Evolutionary conservation across 2,888 invertebrate genomes (phyloP), one percentile per base, ranked within the genome.

Genomic region (Xylophagus ater): DNA sequence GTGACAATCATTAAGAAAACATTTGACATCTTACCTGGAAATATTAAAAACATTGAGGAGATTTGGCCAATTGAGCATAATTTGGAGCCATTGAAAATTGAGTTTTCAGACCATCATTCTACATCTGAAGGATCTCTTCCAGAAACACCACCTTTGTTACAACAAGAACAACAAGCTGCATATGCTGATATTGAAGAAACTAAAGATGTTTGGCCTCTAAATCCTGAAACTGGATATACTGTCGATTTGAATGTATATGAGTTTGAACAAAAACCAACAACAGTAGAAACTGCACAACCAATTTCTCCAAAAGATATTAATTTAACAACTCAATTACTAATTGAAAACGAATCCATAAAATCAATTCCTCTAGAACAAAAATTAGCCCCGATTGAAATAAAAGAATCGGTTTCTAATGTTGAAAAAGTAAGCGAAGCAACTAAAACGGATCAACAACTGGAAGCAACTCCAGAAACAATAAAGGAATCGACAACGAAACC

Each of bases 11-110:
- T n/a, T n/a, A n/a, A n/a, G n/a, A n/a, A 19, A 40, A 40, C 37
- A 20, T 28, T 28, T 25, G 18, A 20, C 26, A 20, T 26, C 36
- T 25, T 28, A 37, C 19, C 34, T 25, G 4, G 28, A 38, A 40
- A 41, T 25, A 13, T 28, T 34, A 39, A 43, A 34, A 31, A 64
- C 45, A 55, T 65, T 37, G 44, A 51, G 28, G 55, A 61, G 17
- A 64, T 65, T 49, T 65, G 65, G 65, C 65, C 65, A 32, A 40
- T 50, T 31, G 51, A 60, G 47, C 59, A 62, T 48, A 59, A 62
- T 45, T 47, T 63, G 31, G 45, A 47, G 41, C 46, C 56, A 34
- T 54, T 56, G 34, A 50, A 54, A 29, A 62, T 62, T 50, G 59
- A 59, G 39, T 55, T 57, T 46, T 62, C 62, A 14, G 50, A 54